Evolutionary conservation across 2,888 invertebrate species (phyloP).

Genomic region (Flabesymbios commensalis): DNA sequence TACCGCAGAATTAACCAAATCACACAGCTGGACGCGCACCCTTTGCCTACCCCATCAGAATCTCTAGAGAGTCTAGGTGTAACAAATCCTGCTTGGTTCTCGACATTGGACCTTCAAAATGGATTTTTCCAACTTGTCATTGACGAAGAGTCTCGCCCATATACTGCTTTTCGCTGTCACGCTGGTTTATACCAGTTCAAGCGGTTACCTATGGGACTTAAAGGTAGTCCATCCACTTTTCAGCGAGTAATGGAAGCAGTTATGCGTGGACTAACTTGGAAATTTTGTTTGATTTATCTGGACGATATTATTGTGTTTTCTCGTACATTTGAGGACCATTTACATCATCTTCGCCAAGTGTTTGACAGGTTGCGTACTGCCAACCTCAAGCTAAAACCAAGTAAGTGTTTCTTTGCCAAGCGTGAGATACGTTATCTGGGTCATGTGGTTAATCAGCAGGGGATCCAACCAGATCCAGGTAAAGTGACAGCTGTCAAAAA

Average conservation of each 20-base stretch:
- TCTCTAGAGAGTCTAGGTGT: background rate
- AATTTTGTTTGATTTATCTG: background rate
- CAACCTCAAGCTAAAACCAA: background rate
- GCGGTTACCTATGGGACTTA: background rate
- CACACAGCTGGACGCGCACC: background rate
- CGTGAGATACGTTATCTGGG: constrained; percentile 3
- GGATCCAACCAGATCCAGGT: background rate
- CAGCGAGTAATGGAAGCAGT: background rate
- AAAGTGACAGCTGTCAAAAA: background rate
- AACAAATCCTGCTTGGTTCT: background rate
- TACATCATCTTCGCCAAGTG: background rate
- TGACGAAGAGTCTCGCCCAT: background rate
- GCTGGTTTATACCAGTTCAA: background rate
- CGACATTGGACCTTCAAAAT: background rate
- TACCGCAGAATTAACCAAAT: background rate
- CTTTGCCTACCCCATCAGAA: background rate
- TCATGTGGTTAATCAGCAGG: background rate
- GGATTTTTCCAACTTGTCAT: background rate
- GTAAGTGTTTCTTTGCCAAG: constrained; percentile 3
- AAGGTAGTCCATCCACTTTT: background rate
- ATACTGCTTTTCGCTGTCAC: background rate
- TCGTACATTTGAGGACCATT: background rate
- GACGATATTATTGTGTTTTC: constrained; percentile 5
- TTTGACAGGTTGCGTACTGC: background rate
- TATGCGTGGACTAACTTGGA: background rate